phyloP scores from a whole-genome alignment of 2,888 invertebrate genomes.

The Scrobipalpa atriplicella region DNA sequence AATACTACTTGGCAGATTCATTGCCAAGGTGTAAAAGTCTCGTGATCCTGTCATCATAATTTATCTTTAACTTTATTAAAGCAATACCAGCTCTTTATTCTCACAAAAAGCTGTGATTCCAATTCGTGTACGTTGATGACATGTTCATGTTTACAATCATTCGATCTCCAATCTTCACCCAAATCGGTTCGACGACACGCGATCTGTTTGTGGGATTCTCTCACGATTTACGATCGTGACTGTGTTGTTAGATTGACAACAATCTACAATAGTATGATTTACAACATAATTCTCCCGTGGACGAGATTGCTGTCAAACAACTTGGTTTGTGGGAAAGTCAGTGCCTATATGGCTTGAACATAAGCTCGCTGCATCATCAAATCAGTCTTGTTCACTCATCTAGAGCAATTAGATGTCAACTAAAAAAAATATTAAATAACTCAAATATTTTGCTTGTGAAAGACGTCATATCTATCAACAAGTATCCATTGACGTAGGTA shows the following conservation, averaged over 20 bases:
- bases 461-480: constrained; percentile 9
- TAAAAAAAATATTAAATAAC: too few relatives aligned
- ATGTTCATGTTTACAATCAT: constrained; percentile 2
- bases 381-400: too few relatives aligned
- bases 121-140: not conserved
- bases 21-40: too few relatives aligned
- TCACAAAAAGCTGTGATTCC: not conserved
- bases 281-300: not conserved
- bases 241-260: constrained; percentile 9
- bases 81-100: too few relatives aligned
- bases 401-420: too few relatives aligned
- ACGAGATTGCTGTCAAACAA: too few relatives aligned
- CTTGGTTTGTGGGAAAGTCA: too few relatives aligned
- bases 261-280: constrained; percentile 2
- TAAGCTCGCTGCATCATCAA: too few relatives aligned
- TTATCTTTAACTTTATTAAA: too few relatives aligned
- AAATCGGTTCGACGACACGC: constrained; percentile 10
- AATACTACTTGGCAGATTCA: too few relatives aligned
- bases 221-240: constrained; percentile 1
- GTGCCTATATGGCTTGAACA: too few relatives aligned
- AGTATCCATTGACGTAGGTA: not conserved
- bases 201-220: constrained; percentile 8
- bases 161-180: not conserved
- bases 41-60: too few relatives aligned
- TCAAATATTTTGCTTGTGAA: not conserved